phyloP scores from a whole-genome alignment of 2,797 vertebrate species.

The Lagorchestes hirsutus region DNA sequence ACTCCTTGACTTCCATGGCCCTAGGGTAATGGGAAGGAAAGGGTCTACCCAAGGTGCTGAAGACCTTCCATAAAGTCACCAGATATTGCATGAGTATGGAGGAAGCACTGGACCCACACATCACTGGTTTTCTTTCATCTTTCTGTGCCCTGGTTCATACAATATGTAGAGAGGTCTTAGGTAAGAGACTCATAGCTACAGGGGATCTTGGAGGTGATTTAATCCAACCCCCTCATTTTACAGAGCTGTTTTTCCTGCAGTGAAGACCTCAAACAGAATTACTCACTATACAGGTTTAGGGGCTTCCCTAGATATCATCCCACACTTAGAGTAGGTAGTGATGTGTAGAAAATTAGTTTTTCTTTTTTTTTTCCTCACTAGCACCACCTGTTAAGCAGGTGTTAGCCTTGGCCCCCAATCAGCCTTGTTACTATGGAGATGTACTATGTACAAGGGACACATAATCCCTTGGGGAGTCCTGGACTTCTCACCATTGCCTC shows the following conservation, averaged over 20 bases:
- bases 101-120: background rate
- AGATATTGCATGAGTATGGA: background rate
- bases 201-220: background rate
- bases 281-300: background rate
- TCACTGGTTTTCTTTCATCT: background rate
- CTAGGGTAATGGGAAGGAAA: background rate
- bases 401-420: background rate
- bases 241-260: background rate
- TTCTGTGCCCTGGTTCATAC: background rate
- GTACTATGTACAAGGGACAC: background rate
- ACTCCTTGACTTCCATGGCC: background rate
- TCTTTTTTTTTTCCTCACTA: background rate
- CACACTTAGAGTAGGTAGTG: background rate
- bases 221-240: background rate
- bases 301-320: background rate
- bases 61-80: background rate
- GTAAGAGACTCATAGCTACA: background rate
- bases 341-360: background rate
- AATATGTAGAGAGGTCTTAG: background rate
- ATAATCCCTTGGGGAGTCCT: background rate
- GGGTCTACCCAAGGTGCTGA: background rate
- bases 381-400: constrained; percentile 2
- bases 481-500: background rate
- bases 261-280: background rate
- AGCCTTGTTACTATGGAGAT: background rate